A percentile compares a stretch with the other conserved stretches of the same genome.
These are phyloP conservation scores for Heterotilapia buettikoferi DNA, from an alignment of 2,113 vertebrate species.

Conservation along the genomic window DNA sequence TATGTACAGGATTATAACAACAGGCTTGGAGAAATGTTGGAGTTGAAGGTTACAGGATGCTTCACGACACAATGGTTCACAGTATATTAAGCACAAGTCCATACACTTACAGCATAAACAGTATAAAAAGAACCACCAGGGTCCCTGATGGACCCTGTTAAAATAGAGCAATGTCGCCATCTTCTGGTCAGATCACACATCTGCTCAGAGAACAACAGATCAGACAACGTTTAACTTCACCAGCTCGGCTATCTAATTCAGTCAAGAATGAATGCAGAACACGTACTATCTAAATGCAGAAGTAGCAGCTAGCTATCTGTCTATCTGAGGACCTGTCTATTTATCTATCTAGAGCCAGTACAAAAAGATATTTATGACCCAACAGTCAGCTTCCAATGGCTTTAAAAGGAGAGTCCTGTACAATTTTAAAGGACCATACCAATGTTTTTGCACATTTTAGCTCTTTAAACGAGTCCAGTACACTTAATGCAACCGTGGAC, in stretches of 20 bases:
- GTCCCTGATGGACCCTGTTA: neutral
- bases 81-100: slow-evolving; percentile 40
- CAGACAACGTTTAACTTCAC: slow-evolving; percentile 22
- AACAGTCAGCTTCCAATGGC: slow-evolving; percentile 38
- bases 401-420: slow-evolving; percentile 46
- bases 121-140: slow-evolving; percentile 45
- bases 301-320: slow-evolving; percentile 1
- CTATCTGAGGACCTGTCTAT: slow-evolving; percentile 11
- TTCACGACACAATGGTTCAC: slow-evolving; percentile 60
- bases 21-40: slow-evolving; percentile 1
- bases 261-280: slow-evolving; percentile 31
- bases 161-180: slow-evolving; percentile 41
- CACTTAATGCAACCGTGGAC: neutral
- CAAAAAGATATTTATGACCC: slow-evolving; percentile 28
- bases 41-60: slow-evolving; percentile 50
- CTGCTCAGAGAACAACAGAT: slow-evolving; percentile 22
- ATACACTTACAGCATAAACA: slow-evolving; percentile 14
- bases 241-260: slow-evolving; percentile 25
- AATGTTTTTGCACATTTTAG: slow-evolving; percentile 9
- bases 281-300: slow-evolving; percentile 29
- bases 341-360: slow-evolving; percentile 29
- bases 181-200: slow-evolving; percentile 34
- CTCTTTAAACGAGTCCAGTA: neutral
- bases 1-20: slow-evolving; percentile 43
- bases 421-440: slow-evolving; percentile 39